Evolutionary conservation across 2,113 vertebrate species (phyloP).

Genomic region (Leptosomus discolor): DNA sequence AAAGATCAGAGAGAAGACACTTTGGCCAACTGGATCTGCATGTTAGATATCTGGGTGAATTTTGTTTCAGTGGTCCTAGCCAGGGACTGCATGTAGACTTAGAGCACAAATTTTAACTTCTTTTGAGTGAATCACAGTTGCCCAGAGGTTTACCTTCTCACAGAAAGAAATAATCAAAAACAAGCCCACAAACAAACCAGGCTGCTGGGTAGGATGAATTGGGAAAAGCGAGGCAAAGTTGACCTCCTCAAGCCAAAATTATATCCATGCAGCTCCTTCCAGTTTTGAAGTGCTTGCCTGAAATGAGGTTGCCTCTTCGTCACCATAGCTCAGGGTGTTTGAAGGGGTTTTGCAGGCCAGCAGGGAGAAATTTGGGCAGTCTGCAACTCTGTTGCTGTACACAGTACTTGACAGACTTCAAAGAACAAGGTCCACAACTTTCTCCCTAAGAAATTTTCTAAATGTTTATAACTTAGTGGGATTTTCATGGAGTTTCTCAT

Average conservation of each 20-base stretch:
- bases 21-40: not conserved
- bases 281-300: fast-evolving
- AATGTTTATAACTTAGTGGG: slow-evolving; percentile 1
- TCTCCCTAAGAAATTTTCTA: not conserved
- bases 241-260: not conserved
- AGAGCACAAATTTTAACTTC: not conserved
- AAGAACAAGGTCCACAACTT: not conserved
- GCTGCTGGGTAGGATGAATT: not conserved
- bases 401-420: not conserved
- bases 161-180: not conserved
- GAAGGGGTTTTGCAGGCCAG: not conserved
- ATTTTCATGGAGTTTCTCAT: slow-evolving; percentile 37
- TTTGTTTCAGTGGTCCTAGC: not conserved
- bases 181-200: not conserved
- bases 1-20: not conserved
- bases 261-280: not conserved
- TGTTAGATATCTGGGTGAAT: not conserved
- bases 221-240: not conserved
- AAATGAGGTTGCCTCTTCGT: not conserved
- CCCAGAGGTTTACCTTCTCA: not conserved
- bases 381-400: not conserved
- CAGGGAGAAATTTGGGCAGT: not conserved
- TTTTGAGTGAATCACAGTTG: not conserved
- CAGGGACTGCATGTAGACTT: not conserved
- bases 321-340: not conserved